Evolutionary conservation across 2,888 invertebrate genomes (phyloP).

Genomic region (Leistus spinibarbis): DNA sequence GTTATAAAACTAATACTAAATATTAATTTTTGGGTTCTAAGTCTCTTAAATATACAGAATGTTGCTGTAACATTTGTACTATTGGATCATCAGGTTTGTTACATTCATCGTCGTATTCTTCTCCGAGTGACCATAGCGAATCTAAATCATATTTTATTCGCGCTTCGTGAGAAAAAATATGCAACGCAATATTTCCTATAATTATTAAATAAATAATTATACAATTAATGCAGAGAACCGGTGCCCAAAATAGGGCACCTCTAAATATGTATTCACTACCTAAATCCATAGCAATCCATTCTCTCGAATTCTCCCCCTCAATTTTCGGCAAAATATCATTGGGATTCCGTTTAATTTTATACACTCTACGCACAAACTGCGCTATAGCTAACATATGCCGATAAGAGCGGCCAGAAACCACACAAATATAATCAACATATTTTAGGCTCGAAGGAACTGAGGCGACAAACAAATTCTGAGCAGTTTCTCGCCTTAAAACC

Average conservation of each 20-base stretch:
- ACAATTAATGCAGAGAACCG: not conserved
- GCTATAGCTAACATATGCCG: slow-evolving; percentile 77
- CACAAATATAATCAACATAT: slow-evolving; percentile 85
- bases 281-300: slow-evolving; percentile 92
- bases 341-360: slow-evolving; percentile 69
- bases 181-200: slow-evolving; percentile 89
- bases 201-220: not conserved
- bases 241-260: not conserved
- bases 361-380: slow-evolving; percentile 76
- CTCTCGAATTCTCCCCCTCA: slow-evolving; percentile 75
- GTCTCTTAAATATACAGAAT: slow-evolving; percentile 68
- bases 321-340: slow-evolving; percentile 73
- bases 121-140: slow-evolving; percentile 87
- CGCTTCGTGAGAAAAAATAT: slow-evolving; percentile 77
- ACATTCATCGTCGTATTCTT: slow-evolving; percentile 75
- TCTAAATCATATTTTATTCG: slow-evolving; percentile 85
- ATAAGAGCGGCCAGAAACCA: slow-evolving; percentile 76
- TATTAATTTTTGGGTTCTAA: slow-evolving; percentile 59
- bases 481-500: slow-evolving; percentile 77
- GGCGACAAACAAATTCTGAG: slow-evolving; percentile 80
- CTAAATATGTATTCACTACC: slow-evolving; percentile 60
- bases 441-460: slow-evolving; percentile 73
- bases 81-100: slow-evolving; percentile 66
- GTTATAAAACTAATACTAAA: not conserved
- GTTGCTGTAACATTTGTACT: slow-evolving; percentile 69